These are phyloP conservation scores for Griposia aprilina DNA, from an alignment of 2,888 invertebrate genomes.

Conservation along the genomic window DNA sequence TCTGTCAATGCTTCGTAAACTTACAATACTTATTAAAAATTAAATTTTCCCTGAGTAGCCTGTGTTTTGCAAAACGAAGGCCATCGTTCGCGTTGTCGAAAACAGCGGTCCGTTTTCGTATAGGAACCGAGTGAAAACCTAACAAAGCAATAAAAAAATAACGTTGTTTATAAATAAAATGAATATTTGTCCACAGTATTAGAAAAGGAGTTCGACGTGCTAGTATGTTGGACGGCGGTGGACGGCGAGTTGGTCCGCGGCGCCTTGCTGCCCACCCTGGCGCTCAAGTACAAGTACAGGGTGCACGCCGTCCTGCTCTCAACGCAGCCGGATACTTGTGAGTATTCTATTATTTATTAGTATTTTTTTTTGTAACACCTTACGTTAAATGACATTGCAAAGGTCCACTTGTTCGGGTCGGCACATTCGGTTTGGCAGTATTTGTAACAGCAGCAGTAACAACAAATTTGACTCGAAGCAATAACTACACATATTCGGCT, in stretches of 20 bases:
- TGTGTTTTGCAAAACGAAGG: not conserved
- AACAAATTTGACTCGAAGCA: not conserved
- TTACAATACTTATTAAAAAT: not conserved
- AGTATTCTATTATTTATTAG: slow-evolving; percentile 72
- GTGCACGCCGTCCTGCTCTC: slow-evolving; percentile 90
- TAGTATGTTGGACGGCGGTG: slow-evolving; percentile 91
- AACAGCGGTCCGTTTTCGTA: not conserved
- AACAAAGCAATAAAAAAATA: not conserved
- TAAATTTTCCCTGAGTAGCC: not conserved
- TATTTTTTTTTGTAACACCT: not conserved
- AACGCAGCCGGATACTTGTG: slow-evolving; percentile 89
- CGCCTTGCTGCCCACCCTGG: slow-evolving; percentile 91
- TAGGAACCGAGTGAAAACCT: not conserved
- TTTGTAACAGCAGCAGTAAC: too few relatives aligned
- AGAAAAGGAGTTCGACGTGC: slow-evolving; percentile 91
- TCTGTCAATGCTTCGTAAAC: not conserved
- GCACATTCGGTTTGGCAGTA: not conserved
- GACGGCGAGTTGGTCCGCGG: slow-evolving; percentile 92
- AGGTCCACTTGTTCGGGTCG: not conserved
- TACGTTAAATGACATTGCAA: not conserved
- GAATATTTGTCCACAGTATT: slow-evolving; percentile 74
- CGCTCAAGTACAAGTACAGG: slow-evolving; percentile 92
- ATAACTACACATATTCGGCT: not conserved
- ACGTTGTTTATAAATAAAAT: not conserved
- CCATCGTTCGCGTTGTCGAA: not conserved